These are phyloP conservation scores for Caenorhabditis sp. DNA, from an alignment of 2,888 invertebrate species.

Conservation along the genomic window DNA sequence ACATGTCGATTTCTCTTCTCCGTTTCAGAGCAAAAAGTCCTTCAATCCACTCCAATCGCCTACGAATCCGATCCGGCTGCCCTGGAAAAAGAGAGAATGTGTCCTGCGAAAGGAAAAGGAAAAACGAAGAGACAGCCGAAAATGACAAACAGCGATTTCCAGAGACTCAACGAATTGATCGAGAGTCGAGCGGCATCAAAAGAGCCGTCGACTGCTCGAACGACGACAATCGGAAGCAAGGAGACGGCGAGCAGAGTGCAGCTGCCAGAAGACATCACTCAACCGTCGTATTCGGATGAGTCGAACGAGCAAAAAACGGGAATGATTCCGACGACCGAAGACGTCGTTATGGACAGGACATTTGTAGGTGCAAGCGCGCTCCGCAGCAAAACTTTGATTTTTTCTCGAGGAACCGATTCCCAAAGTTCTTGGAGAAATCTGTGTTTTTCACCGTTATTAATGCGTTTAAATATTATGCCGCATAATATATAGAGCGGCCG, in stretches of 20 bases:
- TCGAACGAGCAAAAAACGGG: background rate
- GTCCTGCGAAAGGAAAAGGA: too few species aligned
- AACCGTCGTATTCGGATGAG: constrained; percentile 11
- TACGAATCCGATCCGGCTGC: constrained; percentile 28
- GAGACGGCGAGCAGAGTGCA: too few species aligned
- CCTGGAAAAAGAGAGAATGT: constrained; percentile 11
- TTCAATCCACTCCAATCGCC: constrained; percentile 27
- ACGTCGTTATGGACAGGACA: background rate
- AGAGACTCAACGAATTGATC: background rate
- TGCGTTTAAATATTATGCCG: too few species aligned
- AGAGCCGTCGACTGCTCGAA: too few species aligned
- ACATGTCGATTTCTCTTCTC: too few species aligned
- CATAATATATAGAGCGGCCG: too few species aligned
- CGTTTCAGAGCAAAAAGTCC: too few species aligned
- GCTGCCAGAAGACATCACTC: constrained; percentile 36
- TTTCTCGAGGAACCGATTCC: too few species aligned
- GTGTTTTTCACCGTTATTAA: too few species aligned
- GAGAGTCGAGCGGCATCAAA: background rate
- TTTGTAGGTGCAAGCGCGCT: background rate
- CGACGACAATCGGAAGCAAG: too few species aligned
- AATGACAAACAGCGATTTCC: background rate
- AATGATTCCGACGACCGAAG: background rate
- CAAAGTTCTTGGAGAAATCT: too few species aligned
- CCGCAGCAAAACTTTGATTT: background rate
- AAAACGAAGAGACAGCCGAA: constrained; percentile 18